A percentile compares a stretch with the other conserved stretches of the same genome.
These are phyloP conservation scores for Furcifer pardalis DNA, from an alignment of 2,797 vertebrate species.

Conservation along the genomic window DNA sequence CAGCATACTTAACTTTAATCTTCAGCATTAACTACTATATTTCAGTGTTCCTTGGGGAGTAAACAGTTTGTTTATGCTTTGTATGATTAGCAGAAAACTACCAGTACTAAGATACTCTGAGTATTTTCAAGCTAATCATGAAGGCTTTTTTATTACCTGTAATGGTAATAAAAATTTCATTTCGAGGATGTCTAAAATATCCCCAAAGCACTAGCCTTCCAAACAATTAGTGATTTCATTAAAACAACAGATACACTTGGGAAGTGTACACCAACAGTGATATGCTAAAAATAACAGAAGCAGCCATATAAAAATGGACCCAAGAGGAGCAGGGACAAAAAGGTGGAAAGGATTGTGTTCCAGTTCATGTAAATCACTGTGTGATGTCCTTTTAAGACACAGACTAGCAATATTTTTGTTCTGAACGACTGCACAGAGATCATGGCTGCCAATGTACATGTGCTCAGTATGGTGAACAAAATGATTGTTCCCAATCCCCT, in stretches of 20 bases:
- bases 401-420: too few relatives aligned
- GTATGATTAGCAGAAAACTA: neutral
- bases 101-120: neutral
- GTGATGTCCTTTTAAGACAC: neutral
- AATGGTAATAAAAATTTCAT: neutral
- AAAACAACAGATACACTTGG: neutral
- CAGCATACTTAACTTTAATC: too few relatives aligned
- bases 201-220: neutral
- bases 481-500: too few relatives aligned
- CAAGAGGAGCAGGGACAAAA: neutral
- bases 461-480: neutral
- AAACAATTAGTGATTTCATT: neutral
- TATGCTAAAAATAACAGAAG: neutral
- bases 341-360: neutral
- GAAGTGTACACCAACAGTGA: neutral
- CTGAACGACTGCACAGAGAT: neutral
- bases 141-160: neutral
- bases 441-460: neutral
- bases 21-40: neutral
- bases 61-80: neutral
- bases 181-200: neutral
- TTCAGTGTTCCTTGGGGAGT: neutral
- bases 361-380: neutral
- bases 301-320: neutral
- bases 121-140: neutral